Evolutionary conservation across 2,797 vertebrate species (phyloP), one percentile per base, ranked within the genome.

Genomic region (Liasis olivaceus): DNA sequence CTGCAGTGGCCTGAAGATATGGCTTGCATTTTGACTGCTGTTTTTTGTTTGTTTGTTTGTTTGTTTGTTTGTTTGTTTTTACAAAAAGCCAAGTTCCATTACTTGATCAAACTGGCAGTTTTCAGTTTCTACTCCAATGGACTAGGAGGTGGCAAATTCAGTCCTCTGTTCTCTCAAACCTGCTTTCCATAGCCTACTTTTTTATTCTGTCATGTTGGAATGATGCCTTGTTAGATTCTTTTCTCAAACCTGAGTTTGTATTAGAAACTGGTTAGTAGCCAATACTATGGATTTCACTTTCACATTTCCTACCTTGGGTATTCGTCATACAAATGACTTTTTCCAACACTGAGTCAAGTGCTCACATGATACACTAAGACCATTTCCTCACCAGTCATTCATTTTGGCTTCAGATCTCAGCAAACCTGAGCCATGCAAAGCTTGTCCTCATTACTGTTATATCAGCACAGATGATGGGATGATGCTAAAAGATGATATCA

Each of bases 141-240:
- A 96, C 98, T 98, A 97, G 95, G 97, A 98, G 98, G 98, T 98
- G 98, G 98, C 97, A 98, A 98, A 98, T 98, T 98, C 98, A 98
- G 96, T 97, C 97, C 97, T 97, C 96, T 98, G 96, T 97, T 98
- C 97, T 97, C 95, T 97, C 97, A 97, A 98, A 97, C 97, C 97
- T 97, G 97, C 97, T 97, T 97, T 97, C 85, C 93, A 95, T 98
- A 98, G 98, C 98, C 98, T 98, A 98, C 97, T 98, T 98, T 97
- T 86, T 94, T 62, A 66, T 93, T 97, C 77, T 91, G 90, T 93
- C 88, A 92, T 85, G 92, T 60, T 97, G 96, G 95, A 96, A 97
- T 94, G 95, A 96, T 96, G 95, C 96, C 95, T 93, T 14, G 2
- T 94, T 95, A 92, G 87, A 91, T 96, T 94, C 93, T 91, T 93